These are phyloP conservation scores for Lymantria dispar DNA, from an alignment of 2,888 invertebrate genomes.

Conservation along the genomic window DNA sequence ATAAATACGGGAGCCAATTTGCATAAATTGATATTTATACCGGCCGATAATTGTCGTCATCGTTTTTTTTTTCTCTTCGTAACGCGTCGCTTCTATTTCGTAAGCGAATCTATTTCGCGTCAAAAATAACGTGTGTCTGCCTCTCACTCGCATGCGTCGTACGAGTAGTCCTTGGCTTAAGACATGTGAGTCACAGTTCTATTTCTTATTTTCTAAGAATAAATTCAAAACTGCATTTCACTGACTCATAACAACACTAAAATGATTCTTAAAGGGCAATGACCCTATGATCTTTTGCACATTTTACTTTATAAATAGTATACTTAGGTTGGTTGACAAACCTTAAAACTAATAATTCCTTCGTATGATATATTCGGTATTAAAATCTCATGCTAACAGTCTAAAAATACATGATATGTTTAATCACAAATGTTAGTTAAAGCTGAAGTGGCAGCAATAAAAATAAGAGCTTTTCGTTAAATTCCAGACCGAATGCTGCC, in stretches of 20 bases:
- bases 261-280: slow-evolving; percentile 55
- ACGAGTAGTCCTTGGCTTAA: slow-evolving; percentile 61
- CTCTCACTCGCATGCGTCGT: slow-evolving; percentile 33
- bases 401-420: not conserved
- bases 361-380: not conserved
- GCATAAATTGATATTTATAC: not conserved
- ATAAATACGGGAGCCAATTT: too few relatives aligned
- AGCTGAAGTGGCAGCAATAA: not conserved
- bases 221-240: slow-evolving; percentile 73
- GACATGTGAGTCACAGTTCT: slow-evolving; percentile 67
- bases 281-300: slow-evolving; percentile 62
- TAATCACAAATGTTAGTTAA: not conserved
- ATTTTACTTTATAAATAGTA: slow-evolving; percentile 29
- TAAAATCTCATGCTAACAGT: not conserved
- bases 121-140: slow-evolving; percentile 44
- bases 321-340: slow-evolving; percentile 14
- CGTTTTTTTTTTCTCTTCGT: slow-evolving; percentile 11
- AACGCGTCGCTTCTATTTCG: slow-evolving; percentile 28
- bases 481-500: not conserved
- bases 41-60: slow-evolving; percentile 6
- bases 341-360: not conserved
- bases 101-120: slow-evolving; percentile 29
- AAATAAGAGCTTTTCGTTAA: not conserved
- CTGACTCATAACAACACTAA: slow-evolving; percentile 62
- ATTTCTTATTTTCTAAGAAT: slow-evolving; percentile 79